Evolutionary conservation across 2,888 invertebrate species (phyloP).

Genomic region (Neoascia interrupta): DNA sequence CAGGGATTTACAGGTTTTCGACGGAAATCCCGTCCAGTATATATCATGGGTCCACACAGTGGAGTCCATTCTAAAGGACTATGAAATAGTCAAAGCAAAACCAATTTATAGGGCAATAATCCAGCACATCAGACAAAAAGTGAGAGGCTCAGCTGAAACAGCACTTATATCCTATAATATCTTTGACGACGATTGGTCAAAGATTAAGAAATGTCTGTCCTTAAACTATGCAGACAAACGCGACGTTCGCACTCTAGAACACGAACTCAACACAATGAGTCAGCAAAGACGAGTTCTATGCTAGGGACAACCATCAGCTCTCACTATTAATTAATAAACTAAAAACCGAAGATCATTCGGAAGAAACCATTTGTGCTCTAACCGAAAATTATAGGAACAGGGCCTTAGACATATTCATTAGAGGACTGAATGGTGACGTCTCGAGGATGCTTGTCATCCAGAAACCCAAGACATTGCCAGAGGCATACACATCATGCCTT

Average conservation of each 20-base stretch:
- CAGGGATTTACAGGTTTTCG: not conserved
- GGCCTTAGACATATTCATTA: conserved; percentile 71
- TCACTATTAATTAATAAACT: conserved; percentile 24
- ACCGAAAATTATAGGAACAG: conserved; percentile 65
- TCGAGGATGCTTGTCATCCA: conserved; percentile 40
- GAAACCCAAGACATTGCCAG: conserved; percentile 32
- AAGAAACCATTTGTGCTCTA: conserved; percentile 50
- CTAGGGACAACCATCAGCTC: conserved; percentile 10
- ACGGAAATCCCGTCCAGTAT: not conserved
- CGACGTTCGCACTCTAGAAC: conserved; percentile 6
- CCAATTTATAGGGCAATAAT: conserved; percentile 16
- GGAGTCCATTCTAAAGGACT: conserved; percentile 1
- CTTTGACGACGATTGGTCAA: conserved; percentile 49
- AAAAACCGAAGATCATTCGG: conserved; percentile 63
- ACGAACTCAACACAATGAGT: conserved; percentile 4
- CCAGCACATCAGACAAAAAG: conserved; percentile 14
- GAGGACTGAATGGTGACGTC: conserved; percentile 34
- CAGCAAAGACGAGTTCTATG: conserved; percentile 19
- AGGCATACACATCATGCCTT: conserved; percentile 50
- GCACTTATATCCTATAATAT: conserved; percentile 24
- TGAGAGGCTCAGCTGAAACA: conserved; percentile 9
- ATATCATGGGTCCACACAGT: conserved; percentile 6
- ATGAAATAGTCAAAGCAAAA: conserved; percentile 11
- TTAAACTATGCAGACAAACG: conserved; percentile 58
- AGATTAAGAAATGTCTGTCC: conserved; percentile 60